These are phyloP conservation scores for Pitangus sulphuratus DNA, from an alignment of 2,797 vertebrate genomes.

Conservation along the genomic window DNA sequence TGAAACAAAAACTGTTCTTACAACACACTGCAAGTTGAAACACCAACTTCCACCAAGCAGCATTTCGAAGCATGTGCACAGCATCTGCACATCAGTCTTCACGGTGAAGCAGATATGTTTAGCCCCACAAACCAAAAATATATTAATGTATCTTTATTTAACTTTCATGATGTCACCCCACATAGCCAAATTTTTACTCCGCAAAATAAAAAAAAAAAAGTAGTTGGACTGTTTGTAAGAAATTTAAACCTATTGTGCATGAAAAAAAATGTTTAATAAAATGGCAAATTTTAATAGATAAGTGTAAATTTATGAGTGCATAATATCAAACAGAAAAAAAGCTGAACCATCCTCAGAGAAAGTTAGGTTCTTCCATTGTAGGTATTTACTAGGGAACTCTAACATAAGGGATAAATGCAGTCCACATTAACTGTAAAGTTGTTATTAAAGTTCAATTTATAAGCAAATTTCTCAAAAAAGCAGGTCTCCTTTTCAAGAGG, in stretches of 20 bases:
- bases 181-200: constrained; percentile 66
- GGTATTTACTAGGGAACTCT: constrained; percentile 20
- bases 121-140: constrained; percentile 71
- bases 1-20: constrained; percentile 1
- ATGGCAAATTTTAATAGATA: constrained; percentile 81
- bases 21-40: constrained; percentile 46
- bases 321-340: constrained; percentile 78
- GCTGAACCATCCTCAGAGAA: constrained; percentile 84
- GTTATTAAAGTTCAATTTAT: constrained; percentile 39
- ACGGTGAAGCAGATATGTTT: constrained; percentile 65
- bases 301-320: constrained; percentile 77
- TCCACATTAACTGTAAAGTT: constrained; percentile 23
- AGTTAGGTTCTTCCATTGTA: constrained; percentile 63
- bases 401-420: constrained; percentile 26
- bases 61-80: constrained; percentile 62
- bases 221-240: constrained; percentile 64
- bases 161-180: constrained; percentile 75
- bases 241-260: constrained; percentile 74
- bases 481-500: constrained; percentile 43
- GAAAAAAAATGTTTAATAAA: constrained; percentile 79
- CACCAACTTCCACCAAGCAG: constrained; percentile 33
- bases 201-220: constrained; percentile 49
- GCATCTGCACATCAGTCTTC: constrained; percentile 49
- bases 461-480: constrained; percentile 45
- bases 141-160: constrained; percentile 69